Base-by-base conservation (phyloP, 2,113 vertebrate genomes). In the Pyxicephalus adspersus region DNA sequence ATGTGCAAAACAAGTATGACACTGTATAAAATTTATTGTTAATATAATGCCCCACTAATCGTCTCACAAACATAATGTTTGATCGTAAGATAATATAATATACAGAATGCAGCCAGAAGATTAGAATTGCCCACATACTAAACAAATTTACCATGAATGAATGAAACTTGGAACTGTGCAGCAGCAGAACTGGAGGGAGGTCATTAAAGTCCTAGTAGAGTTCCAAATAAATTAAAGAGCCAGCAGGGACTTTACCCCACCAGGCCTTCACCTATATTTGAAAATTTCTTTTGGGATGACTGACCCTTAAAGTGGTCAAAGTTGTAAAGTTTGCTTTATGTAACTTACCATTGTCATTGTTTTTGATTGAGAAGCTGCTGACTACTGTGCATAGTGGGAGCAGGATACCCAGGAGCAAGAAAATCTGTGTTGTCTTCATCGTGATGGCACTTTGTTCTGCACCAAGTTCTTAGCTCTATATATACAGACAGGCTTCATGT, bases 351-450 rank as follows among this genome's bases (percentile, higher is more conserved):
- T 1, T 7, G 16, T 5, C 3, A 9, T 11, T 2, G 7, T 7
- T 20, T 28, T 73, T 73, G 22, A 73, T 11, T 18, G 54, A 28
- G 9, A 15, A 8, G 29, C 54, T 8, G 52, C 19, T 31, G 52
- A 23, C 6, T 54, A 73, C 20, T 2, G 54, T 23, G 29, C 19
- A 58, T 15, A 73, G 70, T 17, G 70, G 13, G 22, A 73, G 20
- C 4, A 73, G 54, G 13, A 23, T 3, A n/a, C 29, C 31, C 70
- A 73, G 19, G 25, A 71, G 23, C 17, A 26, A 22, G 28, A 54
- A 73, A 54, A 58, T 34, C 28, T 58, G 54, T 73, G 26, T 20
- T 19, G 7, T 28, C 8, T 13, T 73, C 70, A 34, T 72, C 70
- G 23, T 73, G 70, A 55, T 22, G 52, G 70, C 28, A 26, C 22